Conservation (phyloP, 2,888 invertebrate genomes). For the Platypus cylindrus region DNA sequence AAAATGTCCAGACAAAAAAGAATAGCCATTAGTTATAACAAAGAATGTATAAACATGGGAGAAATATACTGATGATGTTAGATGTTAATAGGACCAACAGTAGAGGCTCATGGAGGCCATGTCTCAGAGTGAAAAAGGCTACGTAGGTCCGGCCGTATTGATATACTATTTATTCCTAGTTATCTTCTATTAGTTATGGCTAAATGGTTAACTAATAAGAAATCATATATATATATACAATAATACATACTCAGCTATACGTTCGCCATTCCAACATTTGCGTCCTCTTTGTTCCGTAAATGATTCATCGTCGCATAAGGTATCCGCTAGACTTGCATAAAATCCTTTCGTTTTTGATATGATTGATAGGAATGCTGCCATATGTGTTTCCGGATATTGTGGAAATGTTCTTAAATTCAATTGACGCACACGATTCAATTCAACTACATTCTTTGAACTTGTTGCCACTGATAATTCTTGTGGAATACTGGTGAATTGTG, state of each 20-base stretch:
- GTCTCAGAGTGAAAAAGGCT: too few relatives aligned
- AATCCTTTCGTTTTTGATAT: slow-evolving; percentile 66
- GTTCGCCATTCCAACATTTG: slow-evolving; percentile 72
- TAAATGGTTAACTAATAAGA: too few relatives aligned
- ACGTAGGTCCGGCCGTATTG: too few relatives aligned
- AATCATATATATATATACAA: too few relatives aligned
- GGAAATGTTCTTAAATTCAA: slow-evolving; percentile 38
- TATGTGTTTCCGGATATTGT: slow-evolving; percentile 50
- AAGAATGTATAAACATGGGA: too few relatives aligned
- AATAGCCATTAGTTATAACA: too few relatives aligned
- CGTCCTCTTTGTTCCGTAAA: slow-evolving; percentile 52
- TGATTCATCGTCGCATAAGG: slow-evolving; percentile 61
- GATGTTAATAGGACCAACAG: too few relatives aligned
- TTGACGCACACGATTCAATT: slow-evolving; percentile 5
- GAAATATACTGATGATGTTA: too few relatives aligned
- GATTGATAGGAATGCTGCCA: slow-evolving; percentile 50
- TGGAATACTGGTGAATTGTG: slow-evolving; percentile 27
- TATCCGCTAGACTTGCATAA: slow-evolving; percentile 70
- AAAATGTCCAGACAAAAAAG: too few relatives aligned
- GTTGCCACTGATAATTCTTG: slow-evolving; percentile 21
- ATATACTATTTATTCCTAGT: too few relatives aligned
- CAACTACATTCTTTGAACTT: slow-evolving; percentile 22
- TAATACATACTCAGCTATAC: slow-evolving; percentile 59
- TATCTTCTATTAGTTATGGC: too few relatives aligned
- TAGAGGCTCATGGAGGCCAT: too few relatives aligned